phyloP scores from a whole-genome alignment of 2,113 vertebrate genomes.

The Rhinoptilus africanus region DNA sequence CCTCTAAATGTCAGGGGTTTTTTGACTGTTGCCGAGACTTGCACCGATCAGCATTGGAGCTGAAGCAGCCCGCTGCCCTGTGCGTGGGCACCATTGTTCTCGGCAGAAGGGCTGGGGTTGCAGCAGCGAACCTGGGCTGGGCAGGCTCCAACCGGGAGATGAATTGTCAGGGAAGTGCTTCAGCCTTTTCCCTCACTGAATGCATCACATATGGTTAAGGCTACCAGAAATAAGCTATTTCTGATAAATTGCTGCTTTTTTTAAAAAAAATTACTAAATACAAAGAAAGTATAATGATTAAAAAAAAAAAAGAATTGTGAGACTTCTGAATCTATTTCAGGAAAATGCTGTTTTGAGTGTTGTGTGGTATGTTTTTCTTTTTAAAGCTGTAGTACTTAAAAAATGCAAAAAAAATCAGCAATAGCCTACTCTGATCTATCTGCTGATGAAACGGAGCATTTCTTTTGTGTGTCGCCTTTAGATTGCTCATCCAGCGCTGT shows the following conservation, averaged over 20 bases:
- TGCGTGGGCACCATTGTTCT: constrained; percentile 3
- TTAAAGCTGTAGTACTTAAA: not conserved
- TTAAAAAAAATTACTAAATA: not conserved
- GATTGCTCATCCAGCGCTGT: not conserved
- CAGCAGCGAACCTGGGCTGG: not conserved
- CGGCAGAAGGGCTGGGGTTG: not conserved
- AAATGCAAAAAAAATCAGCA: not conserved
- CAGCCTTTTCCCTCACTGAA: not conserved
- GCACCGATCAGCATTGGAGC: not conserved
- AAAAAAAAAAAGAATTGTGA: not conserved
- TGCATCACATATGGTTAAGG: not conserved
- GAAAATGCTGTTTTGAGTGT: not conserved
- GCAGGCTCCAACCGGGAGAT: fast-evolving
- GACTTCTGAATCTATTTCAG: not conserved
- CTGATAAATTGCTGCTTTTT: not conserved
- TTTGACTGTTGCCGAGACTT: not conserved
- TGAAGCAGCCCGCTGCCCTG: not conserved
- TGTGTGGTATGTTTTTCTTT: not conserved
- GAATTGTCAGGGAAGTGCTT: not conserved
- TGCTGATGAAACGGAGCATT: not conserved
- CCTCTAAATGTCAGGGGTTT: not conserved
- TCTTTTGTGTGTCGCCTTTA: not conserved
- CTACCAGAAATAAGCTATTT: not conserved
- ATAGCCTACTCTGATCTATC: not conserved
- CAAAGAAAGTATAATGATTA: not conserved